Base-by-base conservation (phyloP, 2,888 invertebrate genomes). In the Latheticus oryzae region DNA sequence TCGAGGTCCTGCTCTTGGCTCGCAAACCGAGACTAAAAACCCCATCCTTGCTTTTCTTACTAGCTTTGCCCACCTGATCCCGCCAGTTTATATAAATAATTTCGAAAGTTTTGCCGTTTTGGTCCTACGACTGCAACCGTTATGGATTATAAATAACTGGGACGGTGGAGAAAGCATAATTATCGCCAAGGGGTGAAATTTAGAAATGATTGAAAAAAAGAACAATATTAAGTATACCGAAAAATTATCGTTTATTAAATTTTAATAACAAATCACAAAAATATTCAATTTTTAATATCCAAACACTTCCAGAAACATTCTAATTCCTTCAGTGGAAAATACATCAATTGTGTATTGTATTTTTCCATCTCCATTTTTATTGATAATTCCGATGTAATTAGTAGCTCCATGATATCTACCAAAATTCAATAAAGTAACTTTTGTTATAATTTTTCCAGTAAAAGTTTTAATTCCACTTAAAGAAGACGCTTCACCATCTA, bases 21-120 rank as follows among this genome's bases (percentile, higher is more conserved):
- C 63, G 55, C 67, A 58, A 62, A 58, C 52, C 61, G 67, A 64
- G 67, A 66, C 69, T 69, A 69, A 69, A 72, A 72, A 72, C 69
- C 69, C 66, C 66, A 62, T 67, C 65, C 67, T 63, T 62, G 58
- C 63, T 60, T 69, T 71, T 69, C 70, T 71, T 70, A 60, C 58
- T 35, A 54, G 58, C 42, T 50, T 23, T 40, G 51, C 40, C 62
- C 76, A 77, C 77, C 77, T 76, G 77, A 72, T 75, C 65, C 73
- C 66, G 56, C 52, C 45, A 69, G 64, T 73, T 73, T 70, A 64
- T 68, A 73, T 74, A 73, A 73, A 73, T 74, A 73, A 73, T 73
- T 72, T 70, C 65, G 62, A 64, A 70, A 69, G 62, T 69, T n/a
- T 71, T 55, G 37, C 28, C 48, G 48, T 16, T 48, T 37, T 26